phyloP scores from a whole-genome alignment of 2,797 vertebrate species.

The Dipus sagitta region DNA sequence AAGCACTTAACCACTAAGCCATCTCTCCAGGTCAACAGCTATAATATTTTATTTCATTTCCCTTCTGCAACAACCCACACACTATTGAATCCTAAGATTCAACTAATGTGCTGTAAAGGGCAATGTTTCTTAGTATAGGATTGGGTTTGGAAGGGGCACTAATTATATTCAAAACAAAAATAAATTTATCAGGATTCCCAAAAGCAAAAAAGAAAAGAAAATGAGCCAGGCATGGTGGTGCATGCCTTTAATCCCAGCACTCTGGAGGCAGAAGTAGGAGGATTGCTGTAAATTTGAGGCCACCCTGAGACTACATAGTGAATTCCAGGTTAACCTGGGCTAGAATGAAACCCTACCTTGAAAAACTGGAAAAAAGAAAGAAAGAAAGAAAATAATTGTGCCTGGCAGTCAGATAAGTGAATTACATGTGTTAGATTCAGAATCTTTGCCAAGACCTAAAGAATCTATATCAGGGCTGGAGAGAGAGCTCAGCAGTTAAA shows the following conservation, averaged over 20 bases:
- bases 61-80: constrained; percentile 61
- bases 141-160: constrained; percentile 51
- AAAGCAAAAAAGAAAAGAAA: constrained; percentile 34
- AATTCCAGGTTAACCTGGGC: too few relatives aligned
- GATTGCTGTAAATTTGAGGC: too few relatives aligned
- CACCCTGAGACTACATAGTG: too few relatives aligned
- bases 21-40: too few relatives aligned
- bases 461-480: background rate
- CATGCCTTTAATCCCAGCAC: too few relatives aligned
- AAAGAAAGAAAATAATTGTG: too few relatives aligned
- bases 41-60: constrained; percentile 64
- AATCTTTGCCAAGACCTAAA: constrained; percentile 65
- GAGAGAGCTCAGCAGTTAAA: too few relatives aligned
- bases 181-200: constrained; percentile 59
- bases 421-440: constrained; percentile 58
- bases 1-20: too few relatives aligned
- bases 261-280: too few relatives aligned
- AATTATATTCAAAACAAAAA: constrained; percentile 66
- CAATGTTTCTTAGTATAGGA: constrained; percentile 25
- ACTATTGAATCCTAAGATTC: constrained; percentile 40
- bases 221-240: too few relatives aligned
- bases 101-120: constrained; percentile 42
- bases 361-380: too few relatives aligned
- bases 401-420: constrained; percentile 59
- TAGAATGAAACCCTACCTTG: too few relatives aligned